Evolutionary conservation across 2,797 vertebrate genomes (phyloP).

Genomic region (Sebastes minor): DNA sequence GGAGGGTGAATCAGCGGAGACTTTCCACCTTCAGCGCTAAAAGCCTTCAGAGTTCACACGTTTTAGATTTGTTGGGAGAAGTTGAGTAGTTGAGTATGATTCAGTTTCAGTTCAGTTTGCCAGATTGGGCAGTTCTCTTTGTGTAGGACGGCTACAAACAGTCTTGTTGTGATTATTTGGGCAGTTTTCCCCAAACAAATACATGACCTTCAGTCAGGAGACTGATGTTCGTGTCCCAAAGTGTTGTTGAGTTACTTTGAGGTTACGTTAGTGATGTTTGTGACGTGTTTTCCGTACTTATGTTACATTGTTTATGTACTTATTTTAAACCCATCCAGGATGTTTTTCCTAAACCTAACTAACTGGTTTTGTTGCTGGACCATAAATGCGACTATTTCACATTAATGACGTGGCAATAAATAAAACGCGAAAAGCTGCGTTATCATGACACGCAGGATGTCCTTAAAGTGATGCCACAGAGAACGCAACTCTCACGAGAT

Average conservation of each 20-base stretch:
- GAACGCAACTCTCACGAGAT: too few relatives aligned
- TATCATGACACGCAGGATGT: fast-evolving
- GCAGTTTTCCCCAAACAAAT: background rate
- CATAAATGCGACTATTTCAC: too few relatives aligned
- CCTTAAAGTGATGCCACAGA: too few relatives aligned
- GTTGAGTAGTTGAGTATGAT: background rate
- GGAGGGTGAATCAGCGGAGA: background rate
- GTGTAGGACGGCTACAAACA: background rate
- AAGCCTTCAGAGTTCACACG: background rate
- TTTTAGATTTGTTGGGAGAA: background rate
- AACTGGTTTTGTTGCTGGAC: too few relatives aligned
- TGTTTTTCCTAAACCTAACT: too few relatives aligned
- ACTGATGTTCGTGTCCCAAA: background rate
- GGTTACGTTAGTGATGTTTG: background rate
- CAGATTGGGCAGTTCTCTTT: background rate
- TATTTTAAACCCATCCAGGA: too few relatives aligned
- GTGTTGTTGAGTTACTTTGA: background rate
- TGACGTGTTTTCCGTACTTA: too few relatives aligned
- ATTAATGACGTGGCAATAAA: too few relatives aligned
- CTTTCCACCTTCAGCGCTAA: too few relatives aligned
- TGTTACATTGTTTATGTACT: too few relatives aligned
- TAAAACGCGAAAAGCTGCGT: too few relatives aligned
- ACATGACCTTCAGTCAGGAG: background rate
- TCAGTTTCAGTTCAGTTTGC: background rate
- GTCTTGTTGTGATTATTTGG: too few relatives aligned